Base-by-base conservation (phyloP, 64 coral and sea anemone genomes). In the Actinia tenebrosa region DNA sequence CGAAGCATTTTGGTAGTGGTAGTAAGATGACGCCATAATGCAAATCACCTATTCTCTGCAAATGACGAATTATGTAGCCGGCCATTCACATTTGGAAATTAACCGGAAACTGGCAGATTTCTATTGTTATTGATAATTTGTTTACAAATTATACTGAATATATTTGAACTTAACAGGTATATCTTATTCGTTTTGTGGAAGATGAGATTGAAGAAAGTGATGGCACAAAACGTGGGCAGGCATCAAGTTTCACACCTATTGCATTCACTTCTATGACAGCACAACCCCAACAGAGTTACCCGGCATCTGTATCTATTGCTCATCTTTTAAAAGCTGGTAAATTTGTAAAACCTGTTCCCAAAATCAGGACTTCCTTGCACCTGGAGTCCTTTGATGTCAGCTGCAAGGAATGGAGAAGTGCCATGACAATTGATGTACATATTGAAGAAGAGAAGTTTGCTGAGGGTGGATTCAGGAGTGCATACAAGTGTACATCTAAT, bases 381-480 rank as follows among this genome's bases (percentile, higher is more conserved):
- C 72, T 88, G 47, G 47, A 88, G 77, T 78, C 43, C 14, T 88
- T 88, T 88, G 86, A 88, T 20, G 78, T 88, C 17, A 71, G 18
- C 19, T 60, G 43, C 45, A 54, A 18, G 18, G 26, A 80, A 45
- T 88, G 86, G 86, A 53, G 22, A 78, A 45, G 72, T 75, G 71
- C 45, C 47, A 75, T 78, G 52, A 55, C 16, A 2, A 75, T 87
- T 56, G 71, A 87, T 45, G 69, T 50, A 75, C 30, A 47, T 75
- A 75, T 78, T 43, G 69, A 87, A 25, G 17, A 44, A 77, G 71
- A 58, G 45, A 77, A 53, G 66, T 87, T 87, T 72, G 69, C 86
- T 22, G 56, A 27, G 25, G 71, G 86, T 78, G 86, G 42, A 53
- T 87, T 87, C 71, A 45, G 86, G 26, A 69, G 72, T 78, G 86